phyloP scores from a whole-genome alignment of 2,113 vertebrate species.

The Odobenus rosmarus region DNA sequence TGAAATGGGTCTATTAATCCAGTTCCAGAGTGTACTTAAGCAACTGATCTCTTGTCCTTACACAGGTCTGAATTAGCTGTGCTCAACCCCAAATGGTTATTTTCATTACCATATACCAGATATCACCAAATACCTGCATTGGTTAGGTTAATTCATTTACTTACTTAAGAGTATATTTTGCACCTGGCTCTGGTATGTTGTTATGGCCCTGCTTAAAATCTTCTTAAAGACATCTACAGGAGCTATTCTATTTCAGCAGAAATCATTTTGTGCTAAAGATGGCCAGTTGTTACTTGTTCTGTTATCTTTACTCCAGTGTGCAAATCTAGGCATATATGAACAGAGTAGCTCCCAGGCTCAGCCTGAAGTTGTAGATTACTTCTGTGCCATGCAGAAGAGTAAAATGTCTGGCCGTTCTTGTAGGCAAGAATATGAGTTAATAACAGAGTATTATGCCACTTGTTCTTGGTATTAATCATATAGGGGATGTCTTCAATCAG shows the following conservation, averaged over 20 bases:
- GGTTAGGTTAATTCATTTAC: background rate
- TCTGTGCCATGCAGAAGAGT: background rate
- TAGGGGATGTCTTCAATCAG: background rate
- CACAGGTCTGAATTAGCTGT: background rate
- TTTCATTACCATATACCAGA: background rate
- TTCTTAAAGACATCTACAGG: background rate
- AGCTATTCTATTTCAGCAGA: background rate
- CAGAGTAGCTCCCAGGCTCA: background rate
- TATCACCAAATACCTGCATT: background rate
- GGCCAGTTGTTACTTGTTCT: background rate
- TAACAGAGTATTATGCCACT: background rate
- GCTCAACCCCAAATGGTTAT: background rate
- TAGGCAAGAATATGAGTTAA: background rate
- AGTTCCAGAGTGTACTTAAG: background rate
- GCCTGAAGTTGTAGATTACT: background rate
- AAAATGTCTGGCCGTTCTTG: background rate
- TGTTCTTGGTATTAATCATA: background rate
- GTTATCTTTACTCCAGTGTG: background rate
- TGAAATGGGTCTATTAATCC: background rate
- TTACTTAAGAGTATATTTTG: slow-evolving; percentile 9
- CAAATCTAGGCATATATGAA: background rate
- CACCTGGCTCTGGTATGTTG: background rate
- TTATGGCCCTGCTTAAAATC: background rate
- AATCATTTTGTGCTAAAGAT: background rate
- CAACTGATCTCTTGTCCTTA: background rate